Percentiles rank a stretch among this genome's conserved stretches.
Evolutionary conservation across 2,888 invertebrate genomes (phyloP).

Genomic region (Eristalinus sepulchralis): DNA sequence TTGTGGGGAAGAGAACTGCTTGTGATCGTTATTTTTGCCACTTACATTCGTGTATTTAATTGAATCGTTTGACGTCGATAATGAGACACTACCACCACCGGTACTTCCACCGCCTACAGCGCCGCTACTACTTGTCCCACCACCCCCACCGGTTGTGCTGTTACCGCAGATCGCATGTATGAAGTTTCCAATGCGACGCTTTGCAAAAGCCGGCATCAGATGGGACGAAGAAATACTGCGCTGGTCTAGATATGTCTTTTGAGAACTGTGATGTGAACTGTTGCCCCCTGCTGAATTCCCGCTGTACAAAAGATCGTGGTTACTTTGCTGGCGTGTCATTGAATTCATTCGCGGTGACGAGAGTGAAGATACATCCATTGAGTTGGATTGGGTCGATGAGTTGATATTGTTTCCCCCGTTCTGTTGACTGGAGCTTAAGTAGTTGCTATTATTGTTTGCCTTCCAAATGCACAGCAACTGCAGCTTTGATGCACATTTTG

Average conservation of each 20-base stretch:
- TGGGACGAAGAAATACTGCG: constrained; percentile 79
- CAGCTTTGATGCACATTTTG: constrained; percentile 85
- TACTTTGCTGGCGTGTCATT: constrained; percentile 24
- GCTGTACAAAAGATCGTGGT: constrained; percentile 22
- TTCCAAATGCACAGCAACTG: constrained; percentile 81
- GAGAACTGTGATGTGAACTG: constrained; percentile 59
- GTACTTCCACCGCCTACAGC: background rate
- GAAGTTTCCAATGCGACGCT: constrained; percentile 75
- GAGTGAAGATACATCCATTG: constrained; percentile 14
- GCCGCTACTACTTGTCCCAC: too few relatives aligned
- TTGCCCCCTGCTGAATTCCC: constrained; percentile 66
- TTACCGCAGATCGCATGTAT: constrained; percentile 12
- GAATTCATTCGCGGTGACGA: constrained; percentile 42
- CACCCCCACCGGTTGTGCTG: constrained; percentile 14
- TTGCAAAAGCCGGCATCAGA: constrained; percentile 80
- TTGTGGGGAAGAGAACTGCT: constrained; percentile 47
- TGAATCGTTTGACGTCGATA: constrained; percentile 10
- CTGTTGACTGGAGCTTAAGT: constrained; percentile 78
- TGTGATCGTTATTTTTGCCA: constrained; percentile 84
- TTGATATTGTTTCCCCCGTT: constrained; percentile 36
- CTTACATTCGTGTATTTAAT: constrained; percentile 73
- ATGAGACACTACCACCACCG: constrained; percentile 10
- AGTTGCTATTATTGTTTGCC: constrained; percentile 82
- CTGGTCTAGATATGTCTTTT: constrained; percentile 77
- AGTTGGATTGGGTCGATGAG: constrained; percentile 19